Evolutionary conservation across 2,888 invertebrate species (phyloP), one percentile per base, ranked within the genome.

Genomic region (Acrocyrtus sp.): DNA sequence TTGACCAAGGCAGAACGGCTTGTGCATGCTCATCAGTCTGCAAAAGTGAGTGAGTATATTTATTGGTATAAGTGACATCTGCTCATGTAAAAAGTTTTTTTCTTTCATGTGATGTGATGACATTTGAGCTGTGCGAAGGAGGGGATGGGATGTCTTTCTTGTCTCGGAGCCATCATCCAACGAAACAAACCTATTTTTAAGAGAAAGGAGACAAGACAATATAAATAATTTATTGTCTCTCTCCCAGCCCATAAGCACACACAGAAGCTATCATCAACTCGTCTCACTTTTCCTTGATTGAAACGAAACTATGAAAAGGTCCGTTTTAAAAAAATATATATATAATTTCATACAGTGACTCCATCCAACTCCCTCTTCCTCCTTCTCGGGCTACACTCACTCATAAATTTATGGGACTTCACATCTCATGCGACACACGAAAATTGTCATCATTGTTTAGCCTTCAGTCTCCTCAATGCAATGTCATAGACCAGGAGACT

Each of bases 261-360:
- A 66, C 56, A 61, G 61, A 70, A 70, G 51, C 70, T 70, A 70
- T 70, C 70, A 70, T 63, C 70, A 70, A 70, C 56, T 51, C 56
- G 63, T 70, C 70, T 62, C 47, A 45, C 50, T 45, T 12, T 12
- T 34, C 34, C 34, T 34, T 34, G 34, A 34, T 34, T 34, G 34
- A 34, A 12, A 34, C 34, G 6, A 34, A n/a, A 12, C 34, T 34
- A 34, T 34, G 34, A 5, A 34, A 8, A 34, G n/a, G n/a, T n/a
- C n/a, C n/a, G n/a, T 34, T 34, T 34, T 34, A 34, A 34, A 34
- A n/a, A n/a, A n/a, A n/a, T n/a, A n/a, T n/a, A n/a, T n/a, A n/a
- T n/a, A n/a, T 12, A 34, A 34, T 34, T 34, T 34, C 34, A 34
- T 34, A 34, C 34, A 34, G 5, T 34, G 34, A 12, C 34, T 34